phyloP scores from a whole-genome alignment of 2,113 vertebrate genomes.

The Lota lota region DNA sequence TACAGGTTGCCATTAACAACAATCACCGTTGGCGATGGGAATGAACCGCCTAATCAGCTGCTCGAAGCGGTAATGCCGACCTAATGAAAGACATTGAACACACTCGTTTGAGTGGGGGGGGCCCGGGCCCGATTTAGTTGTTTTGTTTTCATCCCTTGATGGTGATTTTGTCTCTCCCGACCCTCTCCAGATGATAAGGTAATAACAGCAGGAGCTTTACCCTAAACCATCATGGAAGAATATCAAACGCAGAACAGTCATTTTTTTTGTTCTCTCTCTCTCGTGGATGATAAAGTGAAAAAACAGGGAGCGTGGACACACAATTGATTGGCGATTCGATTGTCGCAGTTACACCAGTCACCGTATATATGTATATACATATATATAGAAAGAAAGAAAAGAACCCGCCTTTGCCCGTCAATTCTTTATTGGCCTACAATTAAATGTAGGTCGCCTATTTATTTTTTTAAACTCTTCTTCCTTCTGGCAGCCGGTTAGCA shows the following conservation, averaged over 20 bases:
- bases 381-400: no score
- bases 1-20: slow-evolving; percentile 62
- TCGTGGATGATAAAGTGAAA: no score
- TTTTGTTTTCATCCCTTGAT: no score
- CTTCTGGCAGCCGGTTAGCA: not conserved
- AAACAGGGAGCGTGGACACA: no score
- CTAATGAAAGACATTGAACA: slow-evolving; percentile 66
- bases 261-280: not conserved
- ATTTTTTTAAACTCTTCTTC: not conserved
- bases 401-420: not conserved
- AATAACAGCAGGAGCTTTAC: no score
- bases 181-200: no score
- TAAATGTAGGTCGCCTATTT: not conserved
- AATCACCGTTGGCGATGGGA: slow-evolving; percentile 42
- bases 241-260: not conserved
- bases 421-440: not conserved
- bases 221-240: no score
- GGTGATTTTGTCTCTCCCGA: no score
- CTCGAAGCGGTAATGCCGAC: slow-evolving; percentile 47
- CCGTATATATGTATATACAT: no score
- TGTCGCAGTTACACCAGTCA: no score
- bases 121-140: not conserved
- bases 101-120: slow-evolving; percentile 39
- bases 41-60: slow-evolving; percentile 59
- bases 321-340: no score